Conservation (phyloP, 2,888 invertebrate genomes). For the Drosophila formosana region DNA sequence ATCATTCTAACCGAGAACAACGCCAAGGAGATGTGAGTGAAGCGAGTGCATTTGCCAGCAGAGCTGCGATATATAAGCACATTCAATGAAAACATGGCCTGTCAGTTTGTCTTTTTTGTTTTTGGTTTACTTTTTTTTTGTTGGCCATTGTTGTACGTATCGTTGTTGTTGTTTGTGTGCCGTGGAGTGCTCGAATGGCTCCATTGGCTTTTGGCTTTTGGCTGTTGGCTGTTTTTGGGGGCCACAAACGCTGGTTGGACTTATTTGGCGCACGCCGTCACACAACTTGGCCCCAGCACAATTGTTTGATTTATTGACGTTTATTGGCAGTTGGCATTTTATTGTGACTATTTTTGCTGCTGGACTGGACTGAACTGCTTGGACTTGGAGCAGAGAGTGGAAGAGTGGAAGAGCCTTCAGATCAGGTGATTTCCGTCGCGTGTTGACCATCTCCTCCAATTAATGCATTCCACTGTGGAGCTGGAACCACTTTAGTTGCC, state of each 20-base stretch:
- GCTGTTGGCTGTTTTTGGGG: constrained; percentile 17
- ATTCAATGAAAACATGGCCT: constrained; percentile 28
- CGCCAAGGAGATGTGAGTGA: background rate
- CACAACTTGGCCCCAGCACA: constrained; percentile 71
- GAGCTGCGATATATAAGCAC: background rate
- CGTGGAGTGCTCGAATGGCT: constrained; percentile 6
- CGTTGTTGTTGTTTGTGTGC: background rate
- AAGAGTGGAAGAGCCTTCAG: constrained; percentile 3
- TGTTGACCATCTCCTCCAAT: background rate
- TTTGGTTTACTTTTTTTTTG: constrained; percentile 2
- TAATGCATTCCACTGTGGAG: constrained; percentile 15
- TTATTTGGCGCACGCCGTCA: constrained; percentile 70
- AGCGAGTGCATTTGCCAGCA: background rate
- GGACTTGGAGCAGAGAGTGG: too few relatives aligned
- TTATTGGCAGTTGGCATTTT: constrained; percentile 81
- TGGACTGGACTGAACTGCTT: background rate
- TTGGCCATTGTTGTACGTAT: background rate
- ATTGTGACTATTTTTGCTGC: constrained; percentile 66
- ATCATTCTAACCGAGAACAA: background rate
- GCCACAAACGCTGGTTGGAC: constrained; percentile 45
- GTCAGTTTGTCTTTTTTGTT: background rate
- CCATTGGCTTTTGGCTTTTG: constrained; percentile 11
- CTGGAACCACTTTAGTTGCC: constrained; percentile 46
- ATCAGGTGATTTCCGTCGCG: constrained; percentile 39
- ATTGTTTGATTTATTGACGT: constrained; percentile 78